Conservation (phyloP, 2,797 vertebrate genomes). For the Coranthus polyacanthus region DNA sequence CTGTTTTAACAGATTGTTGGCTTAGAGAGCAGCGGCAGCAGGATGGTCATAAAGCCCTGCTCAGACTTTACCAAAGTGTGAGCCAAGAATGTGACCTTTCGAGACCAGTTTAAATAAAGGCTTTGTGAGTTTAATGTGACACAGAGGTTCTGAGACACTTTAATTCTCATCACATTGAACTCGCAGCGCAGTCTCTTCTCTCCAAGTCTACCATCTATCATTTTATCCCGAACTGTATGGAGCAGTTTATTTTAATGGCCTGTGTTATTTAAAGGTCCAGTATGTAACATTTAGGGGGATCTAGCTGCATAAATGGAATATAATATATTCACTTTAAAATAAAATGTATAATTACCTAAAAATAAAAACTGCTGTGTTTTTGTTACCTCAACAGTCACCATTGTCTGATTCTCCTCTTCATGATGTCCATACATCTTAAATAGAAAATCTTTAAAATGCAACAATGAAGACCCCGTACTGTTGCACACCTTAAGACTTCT, state of each 20-base stretch:
- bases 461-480: too few species aligned
- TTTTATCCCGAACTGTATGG: background rate
- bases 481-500: too few species aligned
- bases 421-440: too few species aligned
- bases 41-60: constrained; percentile 11
- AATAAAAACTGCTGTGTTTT: too few species aligned
- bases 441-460: too few species aligned
- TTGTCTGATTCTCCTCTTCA: too few species aligned
- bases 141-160: constrained; percentile 18
- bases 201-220: background rate
- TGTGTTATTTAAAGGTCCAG: too few species aligned
- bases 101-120: constrained; percentile 39
- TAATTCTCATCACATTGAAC: constrained; percentile 13
- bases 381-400: too few species aligned
- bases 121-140: constrained; percentile 42
- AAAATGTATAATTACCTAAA: too few species aligned
- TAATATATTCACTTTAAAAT: too few species aligned
- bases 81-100: constrained; percentile 56
- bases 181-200: background rate
- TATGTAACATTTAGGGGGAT: too few species aligned
- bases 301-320: too few species aligned
- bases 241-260: background rate
- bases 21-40: constrained; percentile 21
- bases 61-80: background rate
- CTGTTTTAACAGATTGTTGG: constrained; percentile 35